Evolutionary conservation across 2,113 vertebrate genomes (phyloP).

Genomic region (Stictonetta naevosa): DNA sequence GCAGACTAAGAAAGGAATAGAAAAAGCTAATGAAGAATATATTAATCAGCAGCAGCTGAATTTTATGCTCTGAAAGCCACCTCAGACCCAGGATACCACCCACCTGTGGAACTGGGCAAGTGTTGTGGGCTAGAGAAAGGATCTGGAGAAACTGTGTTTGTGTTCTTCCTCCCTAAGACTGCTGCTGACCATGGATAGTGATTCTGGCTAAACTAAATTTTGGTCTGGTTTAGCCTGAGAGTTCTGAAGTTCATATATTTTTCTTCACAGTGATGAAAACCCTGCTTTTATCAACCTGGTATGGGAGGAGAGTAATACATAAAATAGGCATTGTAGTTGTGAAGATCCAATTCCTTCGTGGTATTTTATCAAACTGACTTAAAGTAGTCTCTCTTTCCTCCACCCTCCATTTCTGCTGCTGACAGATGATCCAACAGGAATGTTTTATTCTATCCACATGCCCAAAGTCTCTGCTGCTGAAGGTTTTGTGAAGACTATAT

Average conservation of each 20-base stretch:
- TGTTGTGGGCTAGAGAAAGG: background rate
- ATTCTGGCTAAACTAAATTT: background rate
- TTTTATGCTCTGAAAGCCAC: background rate
- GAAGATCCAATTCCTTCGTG: background rate
- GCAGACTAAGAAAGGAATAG: background rate
- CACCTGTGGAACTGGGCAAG: background rate
- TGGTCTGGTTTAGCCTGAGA: background rate
- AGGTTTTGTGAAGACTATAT: background rate
- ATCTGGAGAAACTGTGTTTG: background rate
- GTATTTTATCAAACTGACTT: background rate
- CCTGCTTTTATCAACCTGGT: background rate
- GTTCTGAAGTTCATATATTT: background rate
- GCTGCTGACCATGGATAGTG: background rate
- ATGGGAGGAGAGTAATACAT: accelerated
- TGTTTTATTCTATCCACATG: background rate
- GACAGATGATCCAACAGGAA: background rate
- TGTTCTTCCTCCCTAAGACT: background rate
- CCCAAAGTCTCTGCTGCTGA: background rate
- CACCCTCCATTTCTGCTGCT: background rate
- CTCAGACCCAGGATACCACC: background rate
- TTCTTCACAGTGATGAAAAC: background rate
- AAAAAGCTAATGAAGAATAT: background rate
- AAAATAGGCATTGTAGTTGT: background rate
- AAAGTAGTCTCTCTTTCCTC: background rate
- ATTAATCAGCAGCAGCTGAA: background rate